Evolutionary conservation across 1,140 invertebrate species (phyloP), one percentile per base, ranked within the genome.

Genomic region (Drosophila bocqueti): DNA sequence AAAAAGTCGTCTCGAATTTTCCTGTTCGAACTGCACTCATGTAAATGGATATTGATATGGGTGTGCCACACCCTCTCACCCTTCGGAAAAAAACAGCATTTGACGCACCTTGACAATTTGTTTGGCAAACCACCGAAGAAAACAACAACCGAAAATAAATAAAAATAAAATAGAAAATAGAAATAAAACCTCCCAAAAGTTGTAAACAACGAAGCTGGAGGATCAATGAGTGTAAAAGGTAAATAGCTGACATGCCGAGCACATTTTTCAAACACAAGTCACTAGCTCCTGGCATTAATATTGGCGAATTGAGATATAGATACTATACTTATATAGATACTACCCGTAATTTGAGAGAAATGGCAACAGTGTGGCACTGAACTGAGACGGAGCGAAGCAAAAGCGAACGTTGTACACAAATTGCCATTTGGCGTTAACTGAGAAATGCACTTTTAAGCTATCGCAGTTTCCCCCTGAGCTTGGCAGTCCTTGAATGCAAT

Each of bases 391-490:
- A 42, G 50, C 38, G 45, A n/a, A 50, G 43, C 65, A 49, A 50
- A 36, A 45, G 38, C 62, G 72, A 69, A 76, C 31, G 62, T 54
- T 85, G 71, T 83, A 83, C 84, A 84, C 81, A 89, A 89, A 89
- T 89, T 89, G 81, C 85, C 85, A 90, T 82, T 81, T 81, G 81
- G 66, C 75, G 81, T 75, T 69, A 72, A 90, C 84, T 90, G 81
- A 84, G 85, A 89, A 89, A 90, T 89, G 84, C 81, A 89, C 84
- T 87, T 89, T 84, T 81, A 89, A 89, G 84, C 81, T 75, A 63
- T 66, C 50, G 61, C 46, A 66, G 45, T 9, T 65, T 54, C 60
- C 63, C 24, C 38, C 21, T n/a, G 11, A 46, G 61, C 31, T 79
- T 43, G 16, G 26, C 52, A 67, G 38, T 83, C 63, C 60, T 73